Evolutionary conservation across 2,888 invertebrate species (phyloP), one percentile per base, ranked within the genome.

Genomic region (Eilema caniola): DNA sequence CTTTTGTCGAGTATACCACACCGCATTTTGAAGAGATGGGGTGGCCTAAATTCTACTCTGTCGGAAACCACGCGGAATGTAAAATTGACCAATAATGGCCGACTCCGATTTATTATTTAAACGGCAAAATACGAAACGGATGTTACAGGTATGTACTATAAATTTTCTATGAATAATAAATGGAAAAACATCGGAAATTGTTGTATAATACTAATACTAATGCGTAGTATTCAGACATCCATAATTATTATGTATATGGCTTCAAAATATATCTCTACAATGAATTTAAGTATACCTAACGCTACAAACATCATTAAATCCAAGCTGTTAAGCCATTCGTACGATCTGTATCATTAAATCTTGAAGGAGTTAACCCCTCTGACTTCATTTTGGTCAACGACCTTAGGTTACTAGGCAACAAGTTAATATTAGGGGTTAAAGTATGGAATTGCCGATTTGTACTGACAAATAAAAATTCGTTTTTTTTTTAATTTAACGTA

Each of bases 371-470:
- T 59, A 71, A 69, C 69, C 72, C 81, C 67, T 63, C 33, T 57
- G 62, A 72, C 25, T 69, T 69, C 47, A 75, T 73, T 68, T 56
- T 60, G 63, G 64, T 72, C 66, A 67, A 66, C 20, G 72, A 71
- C 79, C 80, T 77, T 80, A 75, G 62, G 31, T 62, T 23, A 67
- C 71, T 65, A 53, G 61, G 71, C 71, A 67, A 72, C 63, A 70
- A 72, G 53, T 72, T 72, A 69, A 78, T 75, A 62, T 65, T 41
- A 62, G 67, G 67, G 61, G 61, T 68, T n/a, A n/a, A n/a, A n/a
- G n/a, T n/a, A n/a, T n/a, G n/a, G n/a, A n/a, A n/a, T n/a, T n/a
- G n/a, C n/a, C n/a, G n/a, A n/a, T n/a, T n/a, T n/a, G n/a, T n/a
- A n/a, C n/a, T n/a, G n/a, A n/a, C n/a, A n/a, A n/a, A n/a, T n/a